Base-by-base conservation (phyloP, 2,797 vertebrate species). In the Sebastolobus altivelis region DNA sequence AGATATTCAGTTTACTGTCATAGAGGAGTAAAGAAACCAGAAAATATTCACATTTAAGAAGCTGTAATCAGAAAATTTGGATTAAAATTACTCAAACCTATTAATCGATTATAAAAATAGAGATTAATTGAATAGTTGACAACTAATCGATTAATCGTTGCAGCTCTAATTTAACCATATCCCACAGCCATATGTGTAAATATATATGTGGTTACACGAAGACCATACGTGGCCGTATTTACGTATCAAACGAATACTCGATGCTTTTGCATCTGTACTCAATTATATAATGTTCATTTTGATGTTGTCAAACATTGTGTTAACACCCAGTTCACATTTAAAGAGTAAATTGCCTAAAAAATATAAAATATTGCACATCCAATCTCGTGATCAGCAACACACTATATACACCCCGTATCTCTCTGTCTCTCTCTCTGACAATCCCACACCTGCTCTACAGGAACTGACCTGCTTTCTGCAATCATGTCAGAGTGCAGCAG, bases 391-490 rank as follows among this genome's bases (percentile, higher is more conserved):
- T 37, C 43, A 65, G 25, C 35, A 62, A 49, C 56, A 25, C 14
- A 27, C 22, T 3, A 13, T 3, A 46, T 46, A 49, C 56, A 25
- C 20, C 14, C 31, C 16, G 8, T 37, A 27, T 35, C 29, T 38
- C 54, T 35, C 33, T 33, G 33, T 40, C 8, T 38, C 3, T n/a
- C 49, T 60, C 52, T 80, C 35, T 75, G 65, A 82, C 29, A 75
- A 79, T 60, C 74, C 27, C 65, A 54, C 84, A 86, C 74, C 66
- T 83, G 52, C 82, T 79, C 49, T 56, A n/a, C 22, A 83, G 80
- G 72, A 83, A 60, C 76, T 80, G 84, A 89, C 78, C 87, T 82
- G 71, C 72, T 79, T 85, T 62, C 76, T 83, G 62, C 27, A 68
- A 46, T 81, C 66, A 65, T 35, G 65, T 82, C 75, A 76, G 63